Evolutionary conservation across 2,113 vertebrate genomes (phyloP).

Genomic region (Genyomyrus donnyi): DNA sequence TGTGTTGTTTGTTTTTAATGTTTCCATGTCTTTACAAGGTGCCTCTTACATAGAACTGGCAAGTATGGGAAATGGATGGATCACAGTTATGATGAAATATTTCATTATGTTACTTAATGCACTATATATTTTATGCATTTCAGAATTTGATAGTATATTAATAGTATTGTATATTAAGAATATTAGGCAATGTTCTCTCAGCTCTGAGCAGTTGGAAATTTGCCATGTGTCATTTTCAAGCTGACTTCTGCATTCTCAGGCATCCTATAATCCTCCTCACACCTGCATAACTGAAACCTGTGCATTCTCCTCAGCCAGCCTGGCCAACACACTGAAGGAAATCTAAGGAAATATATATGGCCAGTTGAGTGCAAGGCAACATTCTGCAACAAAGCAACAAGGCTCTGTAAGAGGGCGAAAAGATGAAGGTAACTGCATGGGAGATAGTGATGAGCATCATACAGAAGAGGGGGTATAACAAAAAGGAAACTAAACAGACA

Average conservation of each 20-base stretch:
- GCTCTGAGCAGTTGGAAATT: neutral
- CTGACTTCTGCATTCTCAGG: neutral
- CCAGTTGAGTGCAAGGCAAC: neutral
- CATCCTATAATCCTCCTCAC: neutral
- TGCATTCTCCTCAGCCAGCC: conserved; percentile 88
- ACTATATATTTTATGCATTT: neutral
- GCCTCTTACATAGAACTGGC: neutral
- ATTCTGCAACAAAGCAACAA: neutral
- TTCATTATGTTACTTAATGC: neutral
- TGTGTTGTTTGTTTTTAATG: neutral
- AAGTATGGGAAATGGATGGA: neutral
- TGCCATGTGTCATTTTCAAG: neutral
- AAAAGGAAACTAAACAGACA: neutral
- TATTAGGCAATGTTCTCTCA: neutral
- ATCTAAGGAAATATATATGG: neutral
- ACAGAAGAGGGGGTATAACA: neutral
- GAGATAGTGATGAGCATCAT: neutral
- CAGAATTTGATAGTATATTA: neutral
- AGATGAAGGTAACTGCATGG: neutral
- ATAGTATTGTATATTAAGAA: neutral
- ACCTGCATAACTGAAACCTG: neutral
- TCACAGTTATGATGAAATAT: neutral
- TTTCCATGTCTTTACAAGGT: neutral
- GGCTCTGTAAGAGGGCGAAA: neutral
- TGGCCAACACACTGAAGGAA: conserved; percentile 86